A percentile compares a stretch with the other conserved stretches of the same genome.
Evolutionary conservation across 2,888 invertebrate genomes (phyloP).

Genomic region (Toxonevra muliebris): DNA sequence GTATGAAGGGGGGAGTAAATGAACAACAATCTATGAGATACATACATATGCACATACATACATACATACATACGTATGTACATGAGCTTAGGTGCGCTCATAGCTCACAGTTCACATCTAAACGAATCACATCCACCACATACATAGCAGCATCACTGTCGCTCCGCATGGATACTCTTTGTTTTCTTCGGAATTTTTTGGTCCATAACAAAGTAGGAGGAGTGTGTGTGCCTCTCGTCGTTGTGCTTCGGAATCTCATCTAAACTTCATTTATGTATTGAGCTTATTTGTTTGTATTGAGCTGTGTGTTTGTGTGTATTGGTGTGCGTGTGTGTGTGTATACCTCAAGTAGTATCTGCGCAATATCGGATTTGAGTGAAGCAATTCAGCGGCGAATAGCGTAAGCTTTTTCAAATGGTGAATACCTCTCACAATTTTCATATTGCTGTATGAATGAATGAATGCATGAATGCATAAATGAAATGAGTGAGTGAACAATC

Average conservation of each 20-base stretch:
- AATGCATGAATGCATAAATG: constrained; percentile 8
- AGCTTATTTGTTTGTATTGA: constrained; percentile 6
- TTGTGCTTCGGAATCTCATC: constrained; percentile 30
- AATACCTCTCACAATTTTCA: constrained; percentile 17
- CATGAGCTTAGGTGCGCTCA: background rate
- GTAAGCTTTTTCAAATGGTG: constrained; percentile 36
- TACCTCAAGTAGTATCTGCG: constrained; percentile 50
- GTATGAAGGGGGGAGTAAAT: background rate
- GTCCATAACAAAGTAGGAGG: constrained; percentile 32
- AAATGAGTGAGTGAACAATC: constrained; percentile 1
- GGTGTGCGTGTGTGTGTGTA: constrained; percentile 27
- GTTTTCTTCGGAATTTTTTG: background rate
- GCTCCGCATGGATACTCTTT: too few relatives aligned
- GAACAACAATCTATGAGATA: constrained; percentile 1
- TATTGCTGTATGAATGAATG: constrained; percentile 27
- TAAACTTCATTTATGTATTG: background rate
- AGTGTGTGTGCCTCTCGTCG: constrained; percentile 36
- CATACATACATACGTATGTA: constrained; percentile 10
- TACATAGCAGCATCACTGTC: too few relatives aligned
- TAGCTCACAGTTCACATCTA: background rate
- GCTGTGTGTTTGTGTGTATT: constrained; percentile 22
- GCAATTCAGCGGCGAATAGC: constrained; percentile 46
- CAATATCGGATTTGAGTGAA: constrained; percentile 45
- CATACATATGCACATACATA: background rate
- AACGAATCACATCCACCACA: background rate